A percentile compares a stretch with the other conserved stretches of the same genome.
phyloP scores from a whole-genome alignment of 2,113 vertebrate species.

The Apteryx owenii region DNA sequence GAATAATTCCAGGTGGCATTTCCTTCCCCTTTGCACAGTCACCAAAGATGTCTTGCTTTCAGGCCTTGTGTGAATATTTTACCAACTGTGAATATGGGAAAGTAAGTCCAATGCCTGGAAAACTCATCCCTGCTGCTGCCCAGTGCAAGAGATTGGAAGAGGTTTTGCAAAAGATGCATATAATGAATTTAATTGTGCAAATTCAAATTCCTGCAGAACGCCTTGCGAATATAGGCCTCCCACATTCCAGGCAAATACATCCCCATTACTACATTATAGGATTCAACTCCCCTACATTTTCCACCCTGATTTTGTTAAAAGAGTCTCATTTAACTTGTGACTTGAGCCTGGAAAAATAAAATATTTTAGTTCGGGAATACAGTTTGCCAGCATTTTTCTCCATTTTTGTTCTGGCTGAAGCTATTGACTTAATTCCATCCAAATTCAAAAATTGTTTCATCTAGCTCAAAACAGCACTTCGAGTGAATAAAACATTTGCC shows the following conservation, averaged over 20 bases:
- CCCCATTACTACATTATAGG: accelerated
- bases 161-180: neutral
- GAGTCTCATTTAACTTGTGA: neutral
- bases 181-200: neutral
- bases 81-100: neutral
- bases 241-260: neutral
- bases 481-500: neutral
- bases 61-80: neutral
- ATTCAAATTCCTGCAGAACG: neutral
- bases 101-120: neutral
- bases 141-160: neutral
- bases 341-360: neutral
- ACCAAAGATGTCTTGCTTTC: neutral
- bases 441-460: neutral
- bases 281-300: neutral
- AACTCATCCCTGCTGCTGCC: neutral
- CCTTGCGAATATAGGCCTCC: neutral
- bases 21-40: constrained; percentile 4
- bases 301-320: neutral
- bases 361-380: neutral
- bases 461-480: neutral
- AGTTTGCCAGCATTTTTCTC: neutral
- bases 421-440: neutral
- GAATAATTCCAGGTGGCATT: constrained; percentile 14
- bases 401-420: neutral